Conservation (phyloP, 2,888 invertebrate species). For the Drosophila diplacantha region DNA sequence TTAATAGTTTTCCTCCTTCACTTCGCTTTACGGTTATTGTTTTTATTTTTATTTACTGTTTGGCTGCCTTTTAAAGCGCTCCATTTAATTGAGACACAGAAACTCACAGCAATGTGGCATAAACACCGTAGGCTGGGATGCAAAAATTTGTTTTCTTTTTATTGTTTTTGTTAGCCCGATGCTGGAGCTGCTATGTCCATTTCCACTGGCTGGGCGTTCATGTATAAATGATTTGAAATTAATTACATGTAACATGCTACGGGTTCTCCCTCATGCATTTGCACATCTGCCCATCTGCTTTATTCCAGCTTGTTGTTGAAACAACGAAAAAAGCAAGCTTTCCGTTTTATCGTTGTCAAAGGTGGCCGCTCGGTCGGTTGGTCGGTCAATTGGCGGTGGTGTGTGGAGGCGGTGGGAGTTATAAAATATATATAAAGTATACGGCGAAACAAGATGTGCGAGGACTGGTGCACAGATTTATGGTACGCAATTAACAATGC, state of each 20-base stretch:
- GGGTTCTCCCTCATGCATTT: conserved; percentile 38
- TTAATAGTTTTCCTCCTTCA: not conserved
- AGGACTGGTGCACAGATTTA: conserved; percentile 61
- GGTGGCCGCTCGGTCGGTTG: conserved; percentile 24
- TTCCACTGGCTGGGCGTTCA: conserved; percentile 53
- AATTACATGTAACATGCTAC: conserved; percentile 70
- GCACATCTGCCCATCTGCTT: conserved; percentile 37
- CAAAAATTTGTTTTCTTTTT: conserved; percentile 32
- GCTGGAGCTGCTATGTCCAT: conserved; percentile 14
- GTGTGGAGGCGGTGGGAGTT: conserved; percentile 31
- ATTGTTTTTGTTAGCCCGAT: conserved; percentile 33
- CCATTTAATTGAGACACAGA: conserved; percentile 49
- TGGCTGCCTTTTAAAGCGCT: conserved; percentile 10
- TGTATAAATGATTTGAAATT: conserved; percentile 72
- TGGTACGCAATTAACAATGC: conserved; percentile 65
- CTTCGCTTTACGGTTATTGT: not conserved
- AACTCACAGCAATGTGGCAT: conserved; percentile 43
- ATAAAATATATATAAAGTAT: conserved; percentile 56
- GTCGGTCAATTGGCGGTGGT: conserved; percentile 28
- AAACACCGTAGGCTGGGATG: conserved; percentile 43
- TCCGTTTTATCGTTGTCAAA: conserved; percentile 29
- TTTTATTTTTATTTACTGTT: conserved; percentile 42
- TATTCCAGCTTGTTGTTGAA: conserved; percentile 35
- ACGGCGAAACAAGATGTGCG: conserved; percentile 56
- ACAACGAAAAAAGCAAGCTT: conserved; percentile 11